A percentile compares a stretch with the other conserved stretches of the same genome.
Conservation (phyloP, 2,797 vertebrate species). For the Gymnoscopelus microlampas region DNA sequence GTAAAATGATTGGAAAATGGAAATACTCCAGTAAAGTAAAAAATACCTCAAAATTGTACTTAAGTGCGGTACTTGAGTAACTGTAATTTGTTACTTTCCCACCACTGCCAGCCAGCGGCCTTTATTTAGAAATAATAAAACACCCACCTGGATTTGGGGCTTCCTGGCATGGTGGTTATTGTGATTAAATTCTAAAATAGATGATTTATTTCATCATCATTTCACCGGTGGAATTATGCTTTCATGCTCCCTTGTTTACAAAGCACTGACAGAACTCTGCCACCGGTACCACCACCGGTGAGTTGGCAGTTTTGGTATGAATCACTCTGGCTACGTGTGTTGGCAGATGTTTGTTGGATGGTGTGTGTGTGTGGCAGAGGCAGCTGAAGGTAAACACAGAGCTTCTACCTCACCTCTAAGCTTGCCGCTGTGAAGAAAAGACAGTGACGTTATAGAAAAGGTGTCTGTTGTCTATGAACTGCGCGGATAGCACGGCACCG, state of each 20-base stretch:
- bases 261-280: constrained; percentile 34
- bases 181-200: constrained; percentile 50
- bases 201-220: constrained; percentile 48
- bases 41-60: no score
- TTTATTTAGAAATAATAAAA: constrained; percentile 51
- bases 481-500: no score
- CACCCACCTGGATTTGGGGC: constrained; percentile 29
- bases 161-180: constrained; percentile 23
- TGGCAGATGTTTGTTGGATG: constrained; percentile 8
- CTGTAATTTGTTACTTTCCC: no score
- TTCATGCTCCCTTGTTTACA: constrained; percentile 46
- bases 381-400: constrained; percentile 14
- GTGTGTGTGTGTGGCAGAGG: neutral
- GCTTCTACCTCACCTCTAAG: constrained; percentile 9
- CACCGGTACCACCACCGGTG: constrained; percentile 21
- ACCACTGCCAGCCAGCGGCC: neutral
- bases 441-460: constrained; percentile 29
- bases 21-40: no score
- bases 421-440: constrained; percentile 19
- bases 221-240: constrained; percentile 47
- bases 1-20: no score
- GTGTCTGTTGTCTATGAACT: constrained; percentile 37
- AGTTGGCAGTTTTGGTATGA: constrained; percentile 27
- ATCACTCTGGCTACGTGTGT: constrained; percentile 14
- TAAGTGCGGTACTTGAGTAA: no score